Base-by-base conservation (phyloP, 1,140 invertebrate species). In the Drosophila melanica region DNA sequence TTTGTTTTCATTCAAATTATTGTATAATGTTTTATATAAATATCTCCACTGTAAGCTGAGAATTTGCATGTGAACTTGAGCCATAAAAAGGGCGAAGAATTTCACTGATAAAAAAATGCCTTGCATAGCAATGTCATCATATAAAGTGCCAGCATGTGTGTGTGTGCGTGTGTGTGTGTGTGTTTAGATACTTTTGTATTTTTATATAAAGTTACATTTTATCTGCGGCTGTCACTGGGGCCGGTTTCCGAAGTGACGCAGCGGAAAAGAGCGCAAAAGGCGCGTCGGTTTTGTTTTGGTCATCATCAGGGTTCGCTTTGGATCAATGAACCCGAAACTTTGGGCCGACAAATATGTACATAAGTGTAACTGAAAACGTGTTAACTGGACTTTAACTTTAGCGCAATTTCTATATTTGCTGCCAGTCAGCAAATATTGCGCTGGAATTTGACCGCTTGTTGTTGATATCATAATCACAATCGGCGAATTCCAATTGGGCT, bases 211-310 rank as follows among this genome's bases (percentile, higher is more conserved):
- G 18, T 55, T 71, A 58, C 51, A 41, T 69, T 67, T 86, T 77
- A 71, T 81, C 71, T 68, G 67, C 35, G 37, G 37, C 42, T 50
- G 42, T 45, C 63, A 60, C 16, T 58, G 57, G 30, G 45, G 62
- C 74, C 74, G 70, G 69, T 76, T 76, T 76, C 59, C 69, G 50
- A 73, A 73, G 63, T 76, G 74, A 76, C 74, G 70, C 69, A 57
- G 62, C 74, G 51, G 44, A 65, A 42, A 50, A 39, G 59, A 41
- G 53, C 45, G 23, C 35, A 58, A 37, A 65, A 69, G 66, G 66
- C 35, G 53, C 27, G 55, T 18, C 44, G 47, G 42, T 30, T 44
- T 74, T 64, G 77, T 86, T 85, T 81, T 85, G 82, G 78, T 63
- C 81, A 85, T 75, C 65, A 63, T 67, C 53, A 54, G 51, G 33